Evolutionary conservation across 1,140 invertebrate genomes (phyloP).

Genomic region (Lepidurus couesii): DNA sequence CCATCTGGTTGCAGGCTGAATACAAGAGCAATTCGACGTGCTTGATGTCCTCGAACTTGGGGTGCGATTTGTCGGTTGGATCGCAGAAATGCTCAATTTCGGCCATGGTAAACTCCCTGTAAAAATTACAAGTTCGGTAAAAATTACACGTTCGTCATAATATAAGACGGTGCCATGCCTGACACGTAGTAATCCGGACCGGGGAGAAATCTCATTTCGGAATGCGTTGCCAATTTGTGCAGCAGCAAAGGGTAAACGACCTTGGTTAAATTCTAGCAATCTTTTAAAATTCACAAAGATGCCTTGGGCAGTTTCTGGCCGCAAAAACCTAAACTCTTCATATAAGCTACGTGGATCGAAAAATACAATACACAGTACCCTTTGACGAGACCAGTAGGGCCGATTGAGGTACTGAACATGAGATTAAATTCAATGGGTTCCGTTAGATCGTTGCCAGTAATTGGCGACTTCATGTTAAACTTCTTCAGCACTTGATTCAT

Average conservation of each 20-base stretch:
- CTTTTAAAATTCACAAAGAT: constrained; percentile 99
- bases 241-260: constrained; percentile 92
- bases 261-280: constrained; percentile 94
- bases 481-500: constrained; percentile 76
- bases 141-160: neutral
- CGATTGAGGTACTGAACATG: constrained; percentile 97
- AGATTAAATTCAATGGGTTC: constrained; percentile 97
- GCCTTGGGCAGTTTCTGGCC: constrained; percentile 98
- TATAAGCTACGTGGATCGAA: neutral
- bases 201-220: constrained; percentile 97
- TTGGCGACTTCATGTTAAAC: constrained; percentile 89
- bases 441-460: constrained; percentile 87
- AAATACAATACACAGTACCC: constrained; percentile 50
- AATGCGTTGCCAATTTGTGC: constrained; percentile 98
- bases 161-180: constrained; percentile 42
- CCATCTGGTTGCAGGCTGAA: constrained; percentile 95
- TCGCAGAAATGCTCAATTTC: constrained; percentile 99
- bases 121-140: constrained; percentile 32
- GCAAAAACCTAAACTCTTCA: constrained; percentile 59
- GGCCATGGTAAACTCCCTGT: constrained; percentile 96
- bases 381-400: constrained; percentile 88
- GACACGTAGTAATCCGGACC: constrained; percentile 91
- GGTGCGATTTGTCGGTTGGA: constrained; percentile 77
- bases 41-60: constrained; percentile 77
- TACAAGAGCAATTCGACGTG: constrained; percentile 74